Evolutionary conservation across 1,140 invertebrate species (phyloP), one percentile per base, ranked within the genome.

Genomic region (Caenorhabditis briggsae): DNA sequence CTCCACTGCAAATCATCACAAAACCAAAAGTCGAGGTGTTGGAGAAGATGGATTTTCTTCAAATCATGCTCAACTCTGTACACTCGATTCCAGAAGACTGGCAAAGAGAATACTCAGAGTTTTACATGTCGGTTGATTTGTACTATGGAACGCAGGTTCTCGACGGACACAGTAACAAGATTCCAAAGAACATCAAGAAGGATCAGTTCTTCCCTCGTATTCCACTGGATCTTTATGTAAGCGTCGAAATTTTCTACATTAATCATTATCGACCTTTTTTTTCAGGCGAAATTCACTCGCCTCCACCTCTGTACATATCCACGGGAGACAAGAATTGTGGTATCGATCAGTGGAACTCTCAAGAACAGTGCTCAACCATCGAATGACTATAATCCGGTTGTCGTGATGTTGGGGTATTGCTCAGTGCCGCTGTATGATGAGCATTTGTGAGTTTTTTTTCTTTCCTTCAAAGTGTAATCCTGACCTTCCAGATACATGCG

Each of bases 401-500:
- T 78, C 23, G 70, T 78, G n/a, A 78, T 78, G 70, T n/a, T 78
- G 1, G 70, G 70, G 1, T 78, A 84, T 61, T 48, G 53, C 43
- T 87, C 88, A n/a, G 58, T 87, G 3, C 82, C 82, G 7, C 65
- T 82, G 33, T 82, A 87, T 86, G 82, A 83, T 33, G 41, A 88
- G 90, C 95, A 96, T 12, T 94, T 95, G 84, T 94, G 18, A 87
- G 58, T 33, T 43, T 78, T 46, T 93, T 20, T 41, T 78, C 2
- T 7, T 23, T 18, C 20, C 2, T 46, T 83, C 11, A 48, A 16
- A n/a, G n/a, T n/a, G n/a, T n/a, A n/a, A n/a, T n/a, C n/a, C n/a
- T n/a, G 16, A 56, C 14, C 8, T 12, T 70, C 50, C 14, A 90
- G 88, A 59, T 50, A 83, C 16, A 83, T 89, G 83, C 50, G 84